Evolutionary conservation across 2,797 vertebrate genomes (phyloP).

Genomic region (Craterocephalus amniculus): DNA sequence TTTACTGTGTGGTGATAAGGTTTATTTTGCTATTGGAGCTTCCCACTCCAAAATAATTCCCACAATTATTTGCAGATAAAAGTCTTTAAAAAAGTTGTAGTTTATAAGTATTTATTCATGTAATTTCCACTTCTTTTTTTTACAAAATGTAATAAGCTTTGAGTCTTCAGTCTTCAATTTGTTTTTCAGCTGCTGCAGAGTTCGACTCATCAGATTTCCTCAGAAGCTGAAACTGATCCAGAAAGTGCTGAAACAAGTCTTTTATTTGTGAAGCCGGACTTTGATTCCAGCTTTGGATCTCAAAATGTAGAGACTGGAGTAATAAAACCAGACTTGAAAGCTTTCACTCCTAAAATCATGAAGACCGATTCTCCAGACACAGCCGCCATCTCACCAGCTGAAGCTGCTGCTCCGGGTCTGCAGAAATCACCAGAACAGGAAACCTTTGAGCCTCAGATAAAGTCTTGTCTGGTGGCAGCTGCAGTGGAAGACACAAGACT

Average conservation of each 20-base stretch:
- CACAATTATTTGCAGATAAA: no score
- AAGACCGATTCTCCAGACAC: neutral
- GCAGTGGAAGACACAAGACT: conserved; percentile 40
- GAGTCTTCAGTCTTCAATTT: neutral
- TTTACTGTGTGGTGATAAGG: no score
- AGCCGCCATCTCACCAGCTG: neutral
- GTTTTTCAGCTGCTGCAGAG: conserved; percentile 30
- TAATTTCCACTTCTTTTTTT: neutral
- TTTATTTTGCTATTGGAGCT: no score
- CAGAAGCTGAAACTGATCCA: conserved; percentile 14
- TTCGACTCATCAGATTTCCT: neutral
- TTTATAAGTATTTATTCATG: neutral
- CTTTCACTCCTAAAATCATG: neutral
- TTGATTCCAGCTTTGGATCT: conserved; percentile 8
- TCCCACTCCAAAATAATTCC: no score
- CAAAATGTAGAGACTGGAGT: conserved; percentile 16
- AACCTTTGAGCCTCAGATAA: neutral
- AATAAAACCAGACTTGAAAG: conserved; percentile 10
- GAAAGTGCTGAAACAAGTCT: conserved; percentile 3
- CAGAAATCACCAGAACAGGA: conserved; percentile 6
- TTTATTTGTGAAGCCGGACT: neutral
- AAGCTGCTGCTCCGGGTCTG: neutral
- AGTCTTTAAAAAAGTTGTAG: no score
- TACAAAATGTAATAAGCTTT: neutral
- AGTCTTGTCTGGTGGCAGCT: conserved; percentile 20